Base-by-base conservation (phyloP, 2,113 vertebrate species). In the Daboia siamensis region DNA sequence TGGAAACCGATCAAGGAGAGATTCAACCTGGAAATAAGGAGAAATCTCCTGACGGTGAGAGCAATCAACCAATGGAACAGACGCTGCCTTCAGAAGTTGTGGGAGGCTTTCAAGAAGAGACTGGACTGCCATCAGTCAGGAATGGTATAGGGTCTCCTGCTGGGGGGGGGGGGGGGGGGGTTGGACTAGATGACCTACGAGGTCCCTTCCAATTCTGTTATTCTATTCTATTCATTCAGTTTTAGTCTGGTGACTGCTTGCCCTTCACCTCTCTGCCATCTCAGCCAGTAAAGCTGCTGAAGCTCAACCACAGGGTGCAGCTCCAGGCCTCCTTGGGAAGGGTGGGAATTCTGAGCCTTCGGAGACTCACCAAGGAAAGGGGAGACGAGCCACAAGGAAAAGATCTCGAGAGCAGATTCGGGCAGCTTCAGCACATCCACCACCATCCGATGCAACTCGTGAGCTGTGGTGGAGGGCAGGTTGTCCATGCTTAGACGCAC, bases 341-440 rank as follows among this genome's bases (percentile, higher is more conserved):
- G 3, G 17, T 17, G 33, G 59, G 20, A 39, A 89, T 7, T 4
- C 10, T 0, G 29, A 5, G 29, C 56, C 29, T 13, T 13, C 24
- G 17, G 52, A 55, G 44, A 20, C 95, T 97, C 96, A 99, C 99
- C 99, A 3, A 99, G 97, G 57, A 99, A 95, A 0, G 98, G 98
- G 20, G 99, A 99, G 90, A 97, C 97, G 0, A 99, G 98, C 99
- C 99, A 99, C 89, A 99, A 97, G 0, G 98, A 97, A 12, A 99
- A 99, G 90, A 92, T 96, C 0, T 99, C 98, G 90, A 97, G 95
- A 21, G 97, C 95, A 2, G 96, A 87, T 5, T 98, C 98, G 0
- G 98, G 98, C 93, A 99, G 97, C 91, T 97, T 96, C 86, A 99
- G 97, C 85, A 97, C 96, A 23, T 98, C 98, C 0, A 98, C 97